Evolutionary conservation across 2,797 vertebrate species (phyloP), one percentile per base, ranked within the genome.

Genomic region (Periparus ater): DNA sequence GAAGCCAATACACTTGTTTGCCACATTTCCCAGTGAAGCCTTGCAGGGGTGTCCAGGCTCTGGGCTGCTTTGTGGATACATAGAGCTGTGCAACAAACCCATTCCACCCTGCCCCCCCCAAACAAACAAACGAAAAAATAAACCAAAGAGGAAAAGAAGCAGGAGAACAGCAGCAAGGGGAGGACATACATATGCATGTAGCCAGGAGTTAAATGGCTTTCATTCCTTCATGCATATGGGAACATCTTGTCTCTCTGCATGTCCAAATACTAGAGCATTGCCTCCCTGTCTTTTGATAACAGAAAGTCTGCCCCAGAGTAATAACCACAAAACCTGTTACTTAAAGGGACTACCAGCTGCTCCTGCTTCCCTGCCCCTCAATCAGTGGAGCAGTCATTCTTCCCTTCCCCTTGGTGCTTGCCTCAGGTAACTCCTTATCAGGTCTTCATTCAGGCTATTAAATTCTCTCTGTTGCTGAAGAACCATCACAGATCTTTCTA

Each of bases 171-270:
- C 54, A 67, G 10, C 15, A 73, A 70, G 17, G 11, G 6, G 30
- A 51, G 88, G 21, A 53, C 5, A 74, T 16, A 13, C 10, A n/a
- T 6, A 10, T 1, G 2, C 17, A 27, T 0, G 1, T 19, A 58
- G 63, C 4, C 10, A 55, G 38, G 11, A 74, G 44, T 18, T 21
- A 50, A 62, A 7, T 10, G 12, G 2, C 30, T 83, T 70, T 67
- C 11, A 34, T 34, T 79, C 20, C 45, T 85, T 67, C 53, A 6
- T 14, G 18, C 13, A 1, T 26, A 9, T 50, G 38, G 38, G 38
- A 40, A 40, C 17, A 2, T 26, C 36, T 50, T 40, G 3, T 63
- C 85, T 88, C n/a, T 66, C 66, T 44, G 42, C 23, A 36, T 7
- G 27, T 17, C 14, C 9, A 22, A 36, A 20, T 18, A 45, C 36